Conservation (phyloP, 2,797 vertebrate species). For the Coluber constrictor region DNA sequence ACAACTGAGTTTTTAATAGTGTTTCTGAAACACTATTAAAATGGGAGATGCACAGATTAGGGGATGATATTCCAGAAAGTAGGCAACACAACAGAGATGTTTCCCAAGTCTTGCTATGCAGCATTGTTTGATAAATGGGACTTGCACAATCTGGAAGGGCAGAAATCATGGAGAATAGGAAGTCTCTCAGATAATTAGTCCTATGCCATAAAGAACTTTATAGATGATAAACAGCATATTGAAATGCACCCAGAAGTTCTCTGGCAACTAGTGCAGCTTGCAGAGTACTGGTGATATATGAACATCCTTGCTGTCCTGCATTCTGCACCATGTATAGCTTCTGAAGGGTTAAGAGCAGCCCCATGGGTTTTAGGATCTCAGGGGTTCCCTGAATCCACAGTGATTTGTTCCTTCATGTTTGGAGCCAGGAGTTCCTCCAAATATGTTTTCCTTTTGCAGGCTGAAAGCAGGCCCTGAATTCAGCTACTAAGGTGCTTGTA, state of each 20-base stretch:
- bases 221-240: neutral
- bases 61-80: neutral
- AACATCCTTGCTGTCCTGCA: neutral
- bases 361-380: neutral
- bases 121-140: neutral
- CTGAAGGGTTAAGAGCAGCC: neutral
- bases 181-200: neutral
- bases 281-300: neutral
- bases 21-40: neutral
- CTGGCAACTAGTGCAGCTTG: neutral
- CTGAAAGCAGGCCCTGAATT: slow-evolving; percentile 3
- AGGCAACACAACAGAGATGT: neutral
- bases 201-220: neutral
- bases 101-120: neutral
- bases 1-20: neutral
- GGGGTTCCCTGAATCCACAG: neutral
- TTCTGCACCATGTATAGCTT: neutral
- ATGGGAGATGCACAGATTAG: neutral
- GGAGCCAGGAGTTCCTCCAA: neutral
- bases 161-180: neutral
- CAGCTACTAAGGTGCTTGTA: slow-evolving; percentile 42
- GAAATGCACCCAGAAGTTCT: neutral
- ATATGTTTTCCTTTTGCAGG: slow-evolving; percentile 1
- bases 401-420: neutral
- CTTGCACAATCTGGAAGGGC: neutral